These are phyloP conservation scores for Meteorus cinctellus DNA, from an alignment of 2,888 invertebrate species.

Conservation along the genomic window DNA sequence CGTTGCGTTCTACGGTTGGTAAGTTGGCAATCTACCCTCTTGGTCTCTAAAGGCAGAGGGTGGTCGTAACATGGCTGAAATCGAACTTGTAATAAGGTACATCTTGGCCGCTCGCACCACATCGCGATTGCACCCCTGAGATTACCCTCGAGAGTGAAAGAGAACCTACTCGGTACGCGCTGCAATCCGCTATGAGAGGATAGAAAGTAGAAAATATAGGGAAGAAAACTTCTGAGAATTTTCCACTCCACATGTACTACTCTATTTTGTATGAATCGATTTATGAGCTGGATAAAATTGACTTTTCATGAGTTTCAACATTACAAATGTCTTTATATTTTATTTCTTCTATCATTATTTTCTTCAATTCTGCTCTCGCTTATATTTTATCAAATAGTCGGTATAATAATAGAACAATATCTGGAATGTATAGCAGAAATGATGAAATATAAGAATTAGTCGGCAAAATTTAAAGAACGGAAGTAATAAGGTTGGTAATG, in stretches of 20 bases:
- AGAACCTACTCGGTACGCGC: constrained; percentile 22
- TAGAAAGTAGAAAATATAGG: constrained; percentile 31
- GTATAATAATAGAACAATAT: background rate
- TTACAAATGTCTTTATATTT: background rate
- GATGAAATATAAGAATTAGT: background rate
- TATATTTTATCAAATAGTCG: background rate
- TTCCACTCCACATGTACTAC: background rate
- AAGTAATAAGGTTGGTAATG: background rate
- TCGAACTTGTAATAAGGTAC: constrained; percentile 71
- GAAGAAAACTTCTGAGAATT: background rate
- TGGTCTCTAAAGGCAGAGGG: constrained; percentile 38
- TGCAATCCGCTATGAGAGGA: constrained; percentile 28
- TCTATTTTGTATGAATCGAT: constrained; percentile 8
- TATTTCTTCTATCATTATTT: background rate
- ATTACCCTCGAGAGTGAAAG: constrained; percentile 49
- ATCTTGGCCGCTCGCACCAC: constrained; percentile 57
- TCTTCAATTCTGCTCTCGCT: background rate
- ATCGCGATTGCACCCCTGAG: constrained; percentile 62
- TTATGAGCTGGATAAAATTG: constrained; percentile 16
- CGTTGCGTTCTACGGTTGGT: constrained; percentile 31
- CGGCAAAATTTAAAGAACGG: too few species aligned
- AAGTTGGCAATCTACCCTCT: constrained; percentile 37
- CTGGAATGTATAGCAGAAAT: background rate
- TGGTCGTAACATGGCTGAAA: constrained; percentile 64
- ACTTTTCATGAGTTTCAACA: background rate